A percentile compares a stretch with the other conserved stretches of the same genome.
Evolutionary conservation across 2,888 invertebrate species (phyloP).

Genomic region (Strigamia crassipes): DNA sequence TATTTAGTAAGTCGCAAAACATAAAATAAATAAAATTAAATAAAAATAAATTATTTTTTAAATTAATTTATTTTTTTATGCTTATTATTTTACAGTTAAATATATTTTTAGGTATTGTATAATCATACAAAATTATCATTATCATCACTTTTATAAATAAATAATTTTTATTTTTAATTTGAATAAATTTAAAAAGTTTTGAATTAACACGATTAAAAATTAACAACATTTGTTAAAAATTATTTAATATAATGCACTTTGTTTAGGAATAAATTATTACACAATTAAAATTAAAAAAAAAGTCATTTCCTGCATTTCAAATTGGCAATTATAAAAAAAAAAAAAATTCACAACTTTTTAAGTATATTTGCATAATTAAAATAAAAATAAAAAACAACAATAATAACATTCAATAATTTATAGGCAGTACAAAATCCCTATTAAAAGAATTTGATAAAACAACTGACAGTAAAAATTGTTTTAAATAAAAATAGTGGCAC

Average conservation of each 20-base stretch:
- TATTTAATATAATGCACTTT: not conserved
- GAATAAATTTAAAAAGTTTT: constrained; percentile 2
- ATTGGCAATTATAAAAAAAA: not conserved
- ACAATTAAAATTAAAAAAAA: not conserved
- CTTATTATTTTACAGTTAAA: not conserved
- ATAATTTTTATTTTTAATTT: constrained; percentile 10
- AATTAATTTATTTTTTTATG: not conserved
- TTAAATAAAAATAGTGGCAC: not conserved
- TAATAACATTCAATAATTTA: not conserved
- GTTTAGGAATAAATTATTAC: constrained; percentile 14
- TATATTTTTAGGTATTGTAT: not conserved
- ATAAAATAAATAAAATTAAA: not conserved
- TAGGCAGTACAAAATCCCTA: not conserved
- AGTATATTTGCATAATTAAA: constrained; percentile 6
- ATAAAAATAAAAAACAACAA: not conserved
- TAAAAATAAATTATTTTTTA: not conserved
- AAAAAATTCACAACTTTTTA: not conserved
- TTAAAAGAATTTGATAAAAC: not conserved
- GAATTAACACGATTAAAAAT: constrained; percentile 11
- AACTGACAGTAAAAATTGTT: not conserved
- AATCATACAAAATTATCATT: constrained; percentile 25
- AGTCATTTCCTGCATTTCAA: constrained; percentile 15
- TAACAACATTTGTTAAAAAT: not conserved
- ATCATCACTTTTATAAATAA: constrained; percentile 24
- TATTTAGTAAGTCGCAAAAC: not conserved